A percentile compares a stretch with the other conserved stretches of the same genome.
Conservation (phyloP, 1,140 invertebrate species). For the Achatina immaculata region DNA sequence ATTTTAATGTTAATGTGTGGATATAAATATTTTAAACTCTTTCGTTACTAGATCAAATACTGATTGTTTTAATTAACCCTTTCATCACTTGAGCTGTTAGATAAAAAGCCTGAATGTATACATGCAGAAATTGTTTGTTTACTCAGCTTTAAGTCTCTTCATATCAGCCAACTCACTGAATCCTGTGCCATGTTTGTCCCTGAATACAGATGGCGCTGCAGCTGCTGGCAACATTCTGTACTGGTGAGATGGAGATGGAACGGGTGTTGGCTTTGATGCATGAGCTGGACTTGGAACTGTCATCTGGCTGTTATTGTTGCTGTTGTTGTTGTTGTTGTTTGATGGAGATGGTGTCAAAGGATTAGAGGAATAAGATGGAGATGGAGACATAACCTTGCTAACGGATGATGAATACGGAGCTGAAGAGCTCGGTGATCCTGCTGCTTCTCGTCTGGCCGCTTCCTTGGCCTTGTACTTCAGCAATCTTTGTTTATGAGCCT, state of each 20-base stretch:
- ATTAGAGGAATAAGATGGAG: neutral
- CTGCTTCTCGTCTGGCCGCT: constrained; percentile 31
- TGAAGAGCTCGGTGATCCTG: constrained; percentile 15
- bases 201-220: neutral
- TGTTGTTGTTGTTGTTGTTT: constrained; percentile 32
- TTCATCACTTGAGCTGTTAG: no score
- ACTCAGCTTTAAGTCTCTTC: constrained; percentile 31
- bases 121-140: no score
- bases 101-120: no score
- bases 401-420: constrained; percentile 12
- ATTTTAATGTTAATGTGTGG: no score
- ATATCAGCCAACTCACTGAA: constrained; percentile 17
- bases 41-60: no score
- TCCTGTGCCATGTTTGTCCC: neutral
- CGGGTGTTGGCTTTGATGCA: neutral
- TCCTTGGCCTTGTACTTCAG: constrained; percentile 35
- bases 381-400: neutral
- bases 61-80: no score
- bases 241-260: constrained; percentile 15
- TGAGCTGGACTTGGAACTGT: neutral
- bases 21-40: no score
- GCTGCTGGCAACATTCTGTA: neutral
- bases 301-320: constrained; percentile 7
- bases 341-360: constrained; percentile 7
- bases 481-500: constrained; percentile 63